These are phyloP conservation scores for Muscicapa comitata DNA, from an alignment of 2,797 vertebrate genomes.

Conservation along the genomic window DNA sequence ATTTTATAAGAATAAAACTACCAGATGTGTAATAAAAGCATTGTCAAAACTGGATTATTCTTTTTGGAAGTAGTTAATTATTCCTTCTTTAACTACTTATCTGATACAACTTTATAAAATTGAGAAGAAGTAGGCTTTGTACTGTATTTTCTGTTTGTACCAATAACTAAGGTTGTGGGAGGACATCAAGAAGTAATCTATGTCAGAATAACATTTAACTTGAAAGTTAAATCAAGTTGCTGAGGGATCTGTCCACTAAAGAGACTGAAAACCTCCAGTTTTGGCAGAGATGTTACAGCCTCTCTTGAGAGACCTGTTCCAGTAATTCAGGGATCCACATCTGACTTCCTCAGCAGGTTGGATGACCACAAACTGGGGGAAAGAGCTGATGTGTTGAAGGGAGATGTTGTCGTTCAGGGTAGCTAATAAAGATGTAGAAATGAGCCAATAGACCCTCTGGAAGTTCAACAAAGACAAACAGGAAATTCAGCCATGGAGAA, in stretches of 20 bases:
- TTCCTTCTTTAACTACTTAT: neutral
- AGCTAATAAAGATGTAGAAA: neutral
- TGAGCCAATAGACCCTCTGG: neutral
- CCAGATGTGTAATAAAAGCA: neutral
- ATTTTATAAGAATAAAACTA: neutral
- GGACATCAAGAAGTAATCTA: neutral
- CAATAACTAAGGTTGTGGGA: neutral
- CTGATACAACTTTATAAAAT: neutral
- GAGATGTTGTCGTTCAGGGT: neutral
- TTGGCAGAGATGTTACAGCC: neutral
- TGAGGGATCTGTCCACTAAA: neutral
- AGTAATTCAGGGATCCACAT: neutral
- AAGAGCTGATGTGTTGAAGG: neutral
- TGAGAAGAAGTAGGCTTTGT: neutral
- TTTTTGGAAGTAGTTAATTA: neutral
- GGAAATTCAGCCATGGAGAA: neutral
- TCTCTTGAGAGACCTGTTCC: neutral
- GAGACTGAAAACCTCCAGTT: neutral
- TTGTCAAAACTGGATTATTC: neutral
- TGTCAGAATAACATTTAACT: neutral
- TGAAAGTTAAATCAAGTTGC: neutral
- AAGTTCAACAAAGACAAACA: neutral
- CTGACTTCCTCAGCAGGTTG: neutral
- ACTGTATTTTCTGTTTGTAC: neutral
- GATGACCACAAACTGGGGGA: neutral